Evolutionary conservation across 2,888 invertebrate genomes (phyloP).

Genomic region (Leptopterna dolabrata): DNA sequence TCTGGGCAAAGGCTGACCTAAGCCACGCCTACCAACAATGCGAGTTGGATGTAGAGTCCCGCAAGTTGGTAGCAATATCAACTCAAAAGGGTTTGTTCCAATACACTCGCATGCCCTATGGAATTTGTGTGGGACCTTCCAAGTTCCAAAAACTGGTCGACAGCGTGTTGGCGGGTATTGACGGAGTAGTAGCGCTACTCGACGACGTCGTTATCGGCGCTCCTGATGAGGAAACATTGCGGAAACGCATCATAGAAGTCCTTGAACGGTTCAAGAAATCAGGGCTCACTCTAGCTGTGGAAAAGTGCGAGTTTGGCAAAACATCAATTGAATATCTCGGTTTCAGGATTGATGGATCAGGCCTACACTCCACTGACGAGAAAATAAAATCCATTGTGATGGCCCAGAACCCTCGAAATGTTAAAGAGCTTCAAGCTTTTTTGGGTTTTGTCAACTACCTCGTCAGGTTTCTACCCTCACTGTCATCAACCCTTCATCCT

Average conservation of each 20-base stretch:
- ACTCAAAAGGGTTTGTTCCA: no score
- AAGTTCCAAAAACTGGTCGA: no score
- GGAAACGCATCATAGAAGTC: constrained; percentile 55
- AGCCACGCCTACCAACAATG: neutral
- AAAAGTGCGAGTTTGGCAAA: no score
- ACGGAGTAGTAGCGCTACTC: no score
- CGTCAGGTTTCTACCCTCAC: constrained; percentile 9
- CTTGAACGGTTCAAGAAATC: constrained; percentile 61
- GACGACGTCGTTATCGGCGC: constrained; percentile 64
- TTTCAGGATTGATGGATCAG: constrained; percentile 31
- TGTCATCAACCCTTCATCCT: neutral
- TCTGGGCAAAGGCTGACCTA: neutral
- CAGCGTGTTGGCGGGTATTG: no score
- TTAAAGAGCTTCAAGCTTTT: constrained; percentile 33
- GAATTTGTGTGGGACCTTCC: no score
- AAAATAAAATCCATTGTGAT: constrained; percentile 26
- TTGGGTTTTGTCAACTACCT: no score
- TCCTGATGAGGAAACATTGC: constrained; percentile 43
- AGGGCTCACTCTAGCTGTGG: constrained; percentile 64
- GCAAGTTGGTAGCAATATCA: no score
- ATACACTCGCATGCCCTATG: no score
- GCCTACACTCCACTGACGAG: constrained; percentile 49
- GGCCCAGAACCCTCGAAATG: neutral
- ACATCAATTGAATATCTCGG: constrained; percentile 52
- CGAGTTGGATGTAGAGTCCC: no score